Base-by-base conservation (phyloP, 2,888 invertebrate species). In the Agriopis leucophaearia region DNA sequence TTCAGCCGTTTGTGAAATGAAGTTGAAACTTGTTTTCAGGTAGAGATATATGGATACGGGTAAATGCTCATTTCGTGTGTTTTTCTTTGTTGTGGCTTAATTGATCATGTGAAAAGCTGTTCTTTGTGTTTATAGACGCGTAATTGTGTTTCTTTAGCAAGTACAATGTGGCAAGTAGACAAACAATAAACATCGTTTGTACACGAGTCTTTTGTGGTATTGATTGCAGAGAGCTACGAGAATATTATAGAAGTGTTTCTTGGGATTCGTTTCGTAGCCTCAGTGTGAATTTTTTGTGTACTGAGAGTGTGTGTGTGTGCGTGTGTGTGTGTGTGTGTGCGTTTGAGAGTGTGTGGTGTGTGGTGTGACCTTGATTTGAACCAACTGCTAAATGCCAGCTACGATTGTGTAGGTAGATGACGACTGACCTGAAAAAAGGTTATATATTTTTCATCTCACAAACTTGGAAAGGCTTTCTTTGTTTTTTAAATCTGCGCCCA, bases 1-100 rank as follows among this genome's bases (percentile, higher is more conserved):
- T 47, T 63, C 45, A 68, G 64, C 60, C 60, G 64, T 67, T 69
- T 59, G 56, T 67, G 35, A 62, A 64, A 69, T 65, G 57, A 65
- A 69, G 51, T 61, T 60, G 62, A 63, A 65, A 56, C 55, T 62
- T 63, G 15, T 64, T 51, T 64, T 58, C 35, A 55, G 48, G 54
- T 65, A 27, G 42, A 60, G 62, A 54, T n/a, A 50, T 18, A 50
- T 47, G 52, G 59, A 54, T 63, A 16, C 50, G 57, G 47, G 47
- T 1, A 62, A 48, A 54, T 18, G 47, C 38, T 35, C 18, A 16
- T 47, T 27, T 42, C 12, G 40, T 51, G 16, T 62, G n/a, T 58
- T 67, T 58, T 48, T 54, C 40, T 59, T 59, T 65, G 48, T 54
- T 50, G 38, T 40, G 18, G 50, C 38, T 40, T 59, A 50, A 50